These are phyloP conservation scores for Avahi laniger DNA, from an alignment of 2,797 vertebrate species.

Conservation along the genomic window DNA sequence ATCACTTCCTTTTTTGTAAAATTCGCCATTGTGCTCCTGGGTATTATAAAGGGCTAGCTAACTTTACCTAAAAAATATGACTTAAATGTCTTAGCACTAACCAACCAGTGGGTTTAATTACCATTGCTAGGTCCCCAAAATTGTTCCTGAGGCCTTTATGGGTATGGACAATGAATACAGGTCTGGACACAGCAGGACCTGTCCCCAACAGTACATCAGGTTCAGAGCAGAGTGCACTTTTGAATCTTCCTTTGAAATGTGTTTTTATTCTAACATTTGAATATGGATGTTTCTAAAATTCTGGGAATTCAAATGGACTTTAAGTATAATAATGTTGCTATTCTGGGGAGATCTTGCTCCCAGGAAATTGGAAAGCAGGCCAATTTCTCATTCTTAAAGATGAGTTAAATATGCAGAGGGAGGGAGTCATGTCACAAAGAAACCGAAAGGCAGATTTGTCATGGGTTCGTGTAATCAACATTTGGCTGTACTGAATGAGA, in stretches of 20 bases:
- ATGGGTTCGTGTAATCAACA: slow-evolving; percentile 43
- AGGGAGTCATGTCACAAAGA: slow-evolving; percentile 49
- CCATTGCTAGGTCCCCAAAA: neutral
- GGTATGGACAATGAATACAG: slow-evolving; percentile 29
- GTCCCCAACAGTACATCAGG: neutral
- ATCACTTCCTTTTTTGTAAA: neutral
- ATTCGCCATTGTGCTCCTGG: neutral
- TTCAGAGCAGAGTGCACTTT: slow-evolving; percentile 30
- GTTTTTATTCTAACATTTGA: slow-evolving; percentile 62
- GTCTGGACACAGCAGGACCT: slow-evolving; percentile 4
- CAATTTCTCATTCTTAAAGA: slow-evolving; percentile 61
- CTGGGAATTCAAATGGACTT: slow-evolving; percentile 64
- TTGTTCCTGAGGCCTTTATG: neutral
- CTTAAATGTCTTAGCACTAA: neutral
- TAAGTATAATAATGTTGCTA: slow-evolving; percentile 57
- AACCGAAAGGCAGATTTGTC: slow-evolving; percentile 67
- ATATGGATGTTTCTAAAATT: slow-evolving; percentile 62
- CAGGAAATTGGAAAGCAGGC: slow-evolving; percentile 46
- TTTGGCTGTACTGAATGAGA: slow-evolving; percentile 48
- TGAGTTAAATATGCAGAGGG: slow-evolving; percentile 53
- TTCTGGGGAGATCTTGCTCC: slow-evolving; percentile 45
- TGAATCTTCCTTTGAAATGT: slow-evolving; percentile 61
- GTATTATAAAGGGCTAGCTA: neutral
- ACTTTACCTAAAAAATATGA: slow-evolving; percentile 6
- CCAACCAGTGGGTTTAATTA: neutral